Conservation (phyloP, 2,113 vertebrate species). For the Oryctolagus cuniculus region DNA sequence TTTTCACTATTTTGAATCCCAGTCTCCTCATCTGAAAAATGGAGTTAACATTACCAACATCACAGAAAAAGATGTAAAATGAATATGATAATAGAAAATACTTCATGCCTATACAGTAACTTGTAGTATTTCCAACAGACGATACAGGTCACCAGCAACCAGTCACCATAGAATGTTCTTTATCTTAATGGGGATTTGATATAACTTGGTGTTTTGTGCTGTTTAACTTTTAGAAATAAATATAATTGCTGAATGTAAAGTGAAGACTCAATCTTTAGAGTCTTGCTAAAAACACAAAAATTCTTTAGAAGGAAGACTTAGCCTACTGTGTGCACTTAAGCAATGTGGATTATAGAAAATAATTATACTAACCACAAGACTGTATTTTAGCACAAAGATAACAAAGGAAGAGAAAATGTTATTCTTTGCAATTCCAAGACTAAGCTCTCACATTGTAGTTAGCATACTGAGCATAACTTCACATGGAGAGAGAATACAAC, state of each 20-base stretch:
- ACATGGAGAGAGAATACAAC: not conserved
- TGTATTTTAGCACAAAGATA: conserved; percentile 52
- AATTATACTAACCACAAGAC: not conserved
- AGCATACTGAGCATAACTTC: conserved; percentile 40
- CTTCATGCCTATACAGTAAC: not conserved
- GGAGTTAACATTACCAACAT: not conserved
- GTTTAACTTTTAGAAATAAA: not conserved
- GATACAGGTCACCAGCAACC: not conserved
- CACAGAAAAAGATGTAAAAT: not conserved
- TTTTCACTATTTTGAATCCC: not conserved
- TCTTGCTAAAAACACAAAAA: conserved; percentile 48
- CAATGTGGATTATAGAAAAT: not conserved
- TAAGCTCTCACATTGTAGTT: not conserved
- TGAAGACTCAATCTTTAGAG: conserved; percentile 26
- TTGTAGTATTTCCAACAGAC: not conserved
- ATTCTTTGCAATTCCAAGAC: conserved; percentile 29
- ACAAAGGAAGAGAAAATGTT: conserved; percentile 39
- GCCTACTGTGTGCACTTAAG: not conserved
- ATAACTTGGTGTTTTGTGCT: conserved; percentile 19
- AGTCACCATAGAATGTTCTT: not conserved
- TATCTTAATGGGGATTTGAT: not conserved
- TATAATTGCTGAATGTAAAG: not conserved
- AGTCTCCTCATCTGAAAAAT: not conserved
- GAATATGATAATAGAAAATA: not conserved
- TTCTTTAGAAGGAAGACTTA: conserved; percentile 25